phyloP scores from a whole-genome alignment of 2,113 vertebrate species.

The Microcebus griseorufus region DNA sequence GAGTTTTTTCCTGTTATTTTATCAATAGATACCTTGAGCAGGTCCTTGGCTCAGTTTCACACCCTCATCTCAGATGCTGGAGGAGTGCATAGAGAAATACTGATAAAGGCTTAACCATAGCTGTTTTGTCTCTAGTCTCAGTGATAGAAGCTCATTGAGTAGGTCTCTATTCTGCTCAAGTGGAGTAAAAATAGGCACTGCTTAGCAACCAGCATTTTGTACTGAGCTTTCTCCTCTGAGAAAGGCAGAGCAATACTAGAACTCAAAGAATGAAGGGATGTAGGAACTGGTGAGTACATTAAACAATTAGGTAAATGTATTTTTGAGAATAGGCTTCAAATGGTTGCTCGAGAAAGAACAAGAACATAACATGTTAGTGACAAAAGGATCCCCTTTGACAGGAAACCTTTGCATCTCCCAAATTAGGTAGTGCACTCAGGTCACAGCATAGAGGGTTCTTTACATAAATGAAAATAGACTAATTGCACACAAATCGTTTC shows the following conservation, averaged over 20 bases:
- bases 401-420: conserved; percentile 41
- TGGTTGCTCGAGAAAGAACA: conserved; percentile 27
- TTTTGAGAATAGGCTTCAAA: conserved; percentile 57
- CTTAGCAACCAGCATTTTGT: conserved; percentile 70
- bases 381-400: conserved; percentile 34
- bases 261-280: conserved; percentile 33
- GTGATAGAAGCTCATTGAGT: conserved; percentile 1
- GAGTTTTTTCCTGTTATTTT: neutral
- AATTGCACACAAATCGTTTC: neutral
- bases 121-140: neutral
- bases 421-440: neutral
- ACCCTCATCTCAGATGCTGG: neutral
- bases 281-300: conserved; percentile 49
- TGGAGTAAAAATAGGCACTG: conserved; percentile 73
- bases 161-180: conserved; percentile 54
- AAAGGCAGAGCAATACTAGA: conserved; percentile 20
- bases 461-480: neutral
- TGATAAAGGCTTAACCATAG: neutral
- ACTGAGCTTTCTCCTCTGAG: conserved; percentile 32
- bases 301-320: conserved; percentile 63
- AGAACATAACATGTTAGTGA: neutral
- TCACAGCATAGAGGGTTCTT: neutral
- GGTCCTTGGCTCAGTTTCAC: neutral
- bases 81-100: neutral
- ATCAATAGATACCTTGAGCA: neutral